Conservation (phyloP, 2,113 vertebrate species). For the Mixornis gularis region DNA sequence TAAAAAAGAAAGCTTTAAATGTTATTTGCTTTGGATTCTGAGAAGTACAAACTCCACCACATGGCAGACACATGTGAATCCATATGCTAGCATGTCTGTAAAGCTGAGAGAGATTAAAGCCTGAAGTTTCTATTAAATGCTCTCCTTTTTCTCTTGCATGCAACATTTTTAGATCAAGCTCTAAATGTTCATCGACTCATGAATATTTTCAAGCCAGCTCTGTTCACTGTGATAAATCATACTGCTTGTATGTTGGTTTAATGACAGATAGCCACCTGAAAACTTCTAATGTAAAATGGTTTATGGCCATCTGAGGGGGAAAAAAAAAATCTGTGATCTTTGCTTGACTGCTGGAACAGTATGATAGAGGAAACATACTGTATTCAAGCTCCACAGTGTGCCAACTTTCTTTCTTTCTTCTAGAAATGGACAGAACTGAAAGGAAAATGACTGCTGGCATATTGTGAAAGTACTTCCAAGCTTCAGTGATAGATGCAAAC, state of each 20-base stretch:
- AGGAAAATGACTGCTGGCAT: slow-evolving; percentile 58
- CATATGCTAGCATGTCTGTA: slow-evolving; percentile 67
- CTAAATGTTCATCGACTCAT: slow-evolving; percentile 26
- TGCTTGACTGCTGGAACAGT: slow-evolving; percentile 52
- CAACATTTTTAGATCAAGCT: slow-evolving; percentile 49
- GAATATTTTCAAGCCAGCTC: slow-evolving; percentile 39
- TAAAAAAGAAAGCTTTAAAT: slow-evolving; percentile 57
- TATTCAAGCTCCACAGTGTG: slow-evolving; percentile 2
- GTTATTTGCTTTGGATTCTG: slow-evolving; percentile 64
- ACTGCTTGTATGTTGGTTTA: slow-evolving; percentile 4
- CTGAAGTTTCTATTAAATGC: slow-evolving; percentile 54
- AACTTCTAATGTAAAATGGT: slow-evolving; percentile 48
- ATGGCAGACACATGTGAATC: slow-evolving; percentile 64
- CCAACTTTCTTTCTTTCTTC: slow-evolving; percentile 55
- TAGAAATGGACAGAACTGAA: slow-evolving; percentile 63
- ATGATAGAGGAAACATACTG: slow-evolving; percentile 52
- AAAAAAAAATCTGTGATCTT: slow-evolving; percentile 9
- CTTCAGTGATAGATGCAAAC: slow-evolving; percentile 53
- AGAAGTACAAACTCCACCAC: slow-evolving; percentile 51
- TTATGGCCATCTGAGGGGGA: slow-evolving; percentile 23
- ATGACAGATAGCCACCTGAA: slow-evolving; percentile 54
- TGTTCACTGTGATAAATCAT: slow-evolving; percentile 5
- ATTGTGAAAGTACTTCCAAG: slow-evolving; percentile 44
- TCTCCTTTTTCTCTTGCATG: slow-evolving; percentile 41
- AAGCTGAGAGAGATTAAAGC: slow-evolving; percentile 46